Evolutionary conservation across 2,888 invertebrate species (phyloP).

Genomic region (Xestia ashworthii): DNA sequence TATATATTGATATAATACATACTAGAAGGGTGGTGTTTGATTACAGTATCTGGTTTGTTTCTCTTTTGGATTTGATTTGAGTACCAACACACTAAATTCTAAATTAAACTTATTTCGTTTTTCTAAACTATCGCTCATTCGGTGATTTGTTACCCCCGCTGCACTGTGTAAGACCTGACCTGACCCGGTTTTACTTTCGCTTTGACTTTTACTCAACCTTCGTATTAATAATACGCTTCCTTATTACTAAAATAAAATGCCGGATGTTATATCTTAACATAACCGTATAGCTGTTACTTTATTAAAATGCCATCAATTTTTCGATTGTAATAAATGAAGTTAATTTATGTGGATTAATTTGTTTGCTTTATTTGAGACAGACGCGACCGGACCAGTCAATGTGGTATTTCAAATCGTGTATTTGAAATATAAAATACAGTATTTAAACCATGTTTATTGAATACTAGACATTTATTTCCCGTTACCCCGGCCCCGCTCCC

Average conservation of each 20-base stretch:
- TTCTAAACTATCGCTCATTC: slow-evolving; percentile 21
- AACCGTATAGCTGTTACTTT: background rate
- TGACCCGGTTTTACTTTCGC: slow-evolving; percentile 56
- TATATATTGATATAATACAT: too few species aligned
- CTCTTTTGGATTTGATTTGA: background rate
- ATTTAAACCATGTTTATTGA: too few species aligned
- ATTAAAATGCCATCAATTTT: too few species aligned
- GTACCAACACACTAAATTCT: background rate
- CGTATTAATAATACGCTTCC: slow-evolving; percentile 31
- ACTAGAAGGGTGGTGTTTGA: too few species aligned
- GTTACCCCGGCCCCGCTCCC: too few species aligned
- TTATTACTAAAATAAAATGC: slow-evolving; percentile 30
- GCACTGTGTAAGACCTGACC: slow-evolving; percentile 36
- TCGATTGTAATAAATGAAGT: too few species aligned
- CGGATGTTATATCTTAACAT: slow-evolving; percentile 3
- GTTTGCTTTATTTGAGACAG: too few species aligned
- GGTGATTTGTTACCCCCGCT: slow-evolving; percentile 33
- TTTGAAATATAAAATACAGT: too few species aligned
- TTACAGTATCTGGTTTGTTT: background rate
- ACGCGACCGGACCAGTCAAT: too few species aligned
- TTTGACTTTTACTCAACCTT: slow-evolving; percentile 32
- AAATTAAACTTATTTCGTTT: background rate
- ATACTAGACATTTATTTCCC: too few species aligned
- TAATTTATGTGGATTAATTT: too few species aligned
- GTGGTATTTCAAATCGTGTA: too few species aligned